phyloP scores from a whole-genome alignment of 1,140 invertebrate genomes.

The Coenobita brevimanus region DNA sequence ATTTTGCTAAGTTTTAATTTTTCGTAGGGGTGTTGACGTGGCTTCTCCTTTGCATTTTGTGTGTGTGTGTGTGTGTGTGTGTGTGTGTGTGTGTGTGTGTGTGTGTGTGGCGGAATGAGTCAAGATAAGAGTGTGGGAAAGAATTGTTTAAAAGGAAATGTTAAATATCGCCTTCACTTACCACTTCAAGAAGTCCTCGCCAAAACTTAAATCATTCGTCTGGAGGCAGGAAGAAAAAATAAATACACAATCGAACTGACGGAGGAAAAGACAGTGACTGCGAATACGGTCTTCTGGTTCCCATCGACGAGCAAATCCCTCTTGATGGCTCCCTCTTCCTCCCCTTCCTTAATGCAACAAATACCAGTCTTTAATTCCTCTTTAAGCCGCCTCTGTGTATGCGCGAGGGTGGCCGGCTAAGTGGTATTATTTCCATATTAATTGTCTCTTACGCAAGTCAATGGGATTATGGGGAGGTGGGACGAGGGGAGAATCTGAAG shows the following conservation, averaged over 20 bases:
- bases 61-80: no score
- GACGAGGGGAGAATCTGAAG: not conserved
- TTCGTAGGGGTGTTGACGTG: no score
- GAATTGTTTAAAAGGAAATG: no score
- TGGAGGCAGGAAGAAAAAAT: not conserved
- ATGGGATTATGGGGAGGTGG: conserved; percentile 58
- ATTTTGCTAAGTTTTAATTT: no score
- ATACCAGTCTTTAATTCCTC: conserved; percentile 48
- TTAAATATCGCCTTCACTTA: no score
- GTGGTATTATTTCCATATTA: conserved; percentile 69
- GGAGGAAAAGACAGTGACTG: not conserved
- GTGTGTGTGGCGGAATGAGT: no score
- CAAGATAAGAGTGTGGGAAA: no score
- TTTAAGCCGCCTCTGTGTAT: conserved; percentile 27
- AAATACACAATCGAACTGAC: no score
- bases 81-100: no score
- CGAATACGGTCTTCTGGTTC: not conserved
- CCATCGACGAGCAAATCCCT: not conserved
- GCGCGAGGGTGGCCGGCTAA: conserved; percentile 49
- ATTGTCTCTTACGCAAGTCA: conserved; percentile 63
- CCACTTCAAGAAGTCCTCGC: no score
- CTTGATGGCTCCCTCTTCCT: not conserved
- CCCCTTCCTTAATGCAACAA: conserved; percentile 46
- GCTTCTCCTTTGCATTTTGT: no score
- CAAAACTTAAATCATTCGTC: no score